Base-by-base conservation (phyloP, 2,113 vertebrate genomes). In the Paramisgurnus dabryanus region DNA sequence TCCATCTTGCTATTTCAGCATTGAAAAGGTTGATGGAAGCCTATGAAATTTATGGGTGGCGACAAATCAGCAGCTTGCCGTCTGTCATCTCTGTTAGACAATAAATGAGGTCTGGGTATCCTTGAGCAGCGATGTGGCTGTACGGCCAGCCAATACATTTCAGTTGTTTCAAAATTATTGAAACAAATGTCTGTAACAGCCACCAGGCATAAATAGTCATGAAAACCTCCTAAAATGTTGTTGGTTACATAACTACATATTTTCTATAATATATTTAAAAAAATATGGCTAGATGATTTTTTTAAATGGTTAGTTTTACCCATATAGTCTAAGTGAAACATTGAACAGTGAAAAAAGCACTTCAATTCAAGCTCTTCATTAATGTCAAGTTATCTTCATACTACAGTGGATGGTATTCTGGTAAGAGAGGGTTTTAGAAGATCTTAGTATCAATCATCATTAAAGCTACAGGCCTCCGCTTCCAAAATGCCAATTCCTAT, bases 1-100 rank as follows among this genome's bases (percentile, higher is more conserved):
- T 76, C 61, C 9, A 66, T 66, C 74, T 76, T n/a, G 61, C 17
- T 76, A 64, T 64, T 76, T 66, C 53, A 66, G 45, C 61, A 65
- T 18, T 76, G 72, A 76, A 66, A 76, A 53, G n/a, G 45, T 66
- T 65, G 61, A 50, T 66, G 74, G 61, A 64, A 76, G 61, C 47
- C 61, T 40, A 66, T 65, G 34, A 66, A 66, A 53, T 66, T 53
- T 55, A 64, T 11, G 5, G 45, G 27, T 40, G 61, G 61, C 4
- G 47, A 49, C 72, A 49, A 75, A 75, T 75, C 58, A 63, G 41
- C 72, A 13, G 7, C 12, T 45, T 73, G 53, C 10, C 5, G 12
- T 40, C 18, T 63, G 72, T 53, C 45, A 9, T 39, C 45, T 76
- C 60, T 27, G 53, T 65, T 76, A 76, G 27, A 63, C 58, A 34